These are phyloP conservation scores for Pammene fasciana DNA, from an alignment of 2,888 invertebrate genomes.

Conservation along the genomic window DNA sequence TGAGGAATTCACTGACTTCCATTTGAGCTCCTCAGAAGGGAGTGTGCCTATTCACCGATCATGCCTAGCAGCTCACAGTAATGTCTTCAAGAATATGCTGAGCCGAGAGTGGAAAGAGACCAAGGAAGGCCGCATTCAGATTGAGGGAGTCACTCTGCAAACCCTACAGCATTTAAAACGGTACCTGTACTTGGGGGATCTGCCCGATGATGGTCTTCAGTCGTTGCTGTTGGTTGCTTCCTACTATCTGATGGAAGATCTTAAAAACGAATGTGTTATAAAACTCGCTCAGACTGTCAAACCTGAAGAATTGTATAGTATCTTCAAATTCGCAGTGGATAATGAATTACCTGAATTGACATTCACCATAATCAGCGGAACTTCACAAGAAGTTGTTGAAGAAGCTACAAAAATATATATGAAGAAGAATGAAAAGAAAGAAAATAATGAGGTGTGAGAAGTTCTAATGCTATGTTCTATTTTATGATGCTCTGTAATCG, in stretches of 20 bases:
- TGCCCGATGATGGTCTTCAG: conserved; percentile 56
- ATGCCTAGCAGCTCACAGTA: conserved; percentile 59
- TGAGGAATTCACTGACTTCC: no score
- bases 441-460: no score
- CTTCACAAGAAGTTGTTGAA: no score
- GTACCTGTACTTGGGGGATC: conserved; percentile 57
- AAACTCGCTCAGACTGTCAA: conserved; percentile 50
- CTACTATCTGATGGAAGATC: conserved; percentile 61
- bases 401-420: no score
- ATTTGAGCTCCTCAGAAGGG: no score
- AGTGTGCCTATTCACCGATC: conserved; percentile 49
- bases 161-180: conserved; percentile 59
- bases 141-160: conserved; percentile 53
- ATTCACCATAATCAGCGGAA: neutral
- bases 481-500: no score
- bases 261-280: conserved; percentile 58
- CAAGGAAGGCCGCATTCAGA: conserved; percentile 50
- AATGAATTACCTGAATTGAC: conserved; percentile 51
- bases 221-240: conserved; percentile 57
- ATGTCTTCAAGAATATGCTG: conserved; percentile 58
- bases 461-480: no score
- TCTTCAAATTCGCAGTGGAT: conserved; percentile 58
- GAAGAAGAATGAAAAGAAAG: no score
- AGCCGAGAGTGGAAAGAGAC: conserved; percentile 59
- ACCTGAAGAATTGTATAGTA: conserved; percentile 50